Evolutionary conservation across 2,113 vertebrate genomes (phyloP), one percentile per base, ranked within the genome.

Genomic region (Psittacula cyanocephala): DNA sequence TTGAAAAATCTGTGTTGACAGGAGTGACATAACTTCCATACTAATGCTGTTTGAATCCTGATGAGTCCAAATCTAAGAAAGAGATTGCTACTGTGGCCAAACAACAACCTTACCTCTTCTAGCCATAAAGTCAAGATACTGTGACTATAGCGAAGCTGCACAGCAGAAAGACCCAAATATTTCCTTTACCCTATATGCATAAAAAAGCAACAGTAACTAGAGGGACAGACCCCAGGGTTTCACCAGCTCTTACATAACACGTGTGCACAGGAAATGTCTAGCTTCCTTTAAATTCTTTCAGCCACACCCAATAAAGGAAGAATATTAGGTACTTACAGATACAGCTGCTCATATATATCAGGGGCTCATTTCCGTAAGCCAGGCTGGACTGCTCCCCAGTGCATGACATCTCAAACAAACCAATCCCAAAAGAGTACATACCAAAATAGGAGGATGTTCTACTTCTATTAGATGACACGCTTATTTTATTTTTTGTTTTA

Each of bases 61-160:
- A 7, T 5, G 43, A 72, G 2, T 53, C 29, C 7, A 4, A 81
- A 71, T 52, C 14, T 55, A 28, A 84, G 44, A 46, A 31, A 84
- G 49, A 28, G n/a, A 50, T 31, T 31, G 4, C 8, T 68, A 6
- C 24, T 46, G 60, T 12, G 8, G 83, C 59, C 29, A 44, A 77
- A 74, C 22, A 81, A 49, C n/a, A n/a, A 6, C 39, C 63, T 46
- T 19, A 67, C n/a, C 28, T 75, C 39, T 33, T 33, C 35, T 7
- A 64, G 17, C 9, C 41, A 50, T 4, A 0, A 50, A 46, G 18
- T 8, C 10, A 85, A 67, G 46, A 63, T 15, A 17, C 60, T 28
- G 11, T n/a, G 49, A 39, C 43, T 33, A 52, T 0, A 64, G 35
- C 0, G 1, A 53, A 86, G 9, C 17, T 22, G 29, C 3, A 1